These are phyloP conservation scores for Megaleporinus macrocephalus DNA, from an alignment of 2,113 vertebrate species.

Conservation along the genomic window DNA sequence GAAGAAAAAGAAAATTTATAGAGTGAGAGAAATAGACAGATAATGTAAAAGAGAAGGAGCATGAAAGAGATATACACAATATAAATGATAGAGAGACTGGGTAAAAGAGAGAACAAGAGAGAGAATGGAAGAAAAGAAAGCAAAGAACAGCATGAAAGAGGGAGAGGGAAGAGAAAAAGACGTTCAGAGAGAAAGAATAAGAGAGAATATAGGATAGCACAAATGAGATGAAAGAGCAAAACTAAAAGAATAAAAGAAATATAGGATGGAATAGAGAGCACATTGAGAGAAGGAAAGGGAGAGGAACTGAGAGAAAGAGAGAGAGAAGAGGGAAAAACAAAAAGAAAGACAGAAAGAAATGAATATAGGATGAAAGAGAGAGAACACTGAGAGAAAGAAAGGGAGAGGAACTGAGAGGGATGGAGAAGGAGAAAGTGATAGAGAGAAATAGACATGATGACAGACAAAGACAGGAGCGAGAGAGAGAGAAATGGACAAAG, in stretches of 20 bases:
- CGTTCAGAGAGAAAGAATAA: conserved; percentile 30
- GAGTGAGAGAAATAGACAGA: not conserved
- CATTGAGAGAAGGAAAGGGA: no score
- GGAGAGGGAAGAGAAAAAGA: not conserved
- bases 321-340: not conserved
- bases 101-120: conserved; percentile 35
- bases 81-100: conserved; percentile 34
- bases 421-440: not conserved
- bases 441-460: no score
- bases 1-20: no score
- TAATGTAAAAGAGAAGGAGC: no score
- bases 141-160: no score
- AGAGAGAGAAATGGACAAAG: not conserved
- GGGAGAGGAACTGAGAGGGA: no score
- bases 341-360: conserved; percentile 5
- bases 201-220: conserved; percentile 63
- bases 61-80: conserved; percentile 62
- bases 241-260: no score
- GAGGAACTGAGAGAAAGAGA: no score
- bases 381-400: not conserved
- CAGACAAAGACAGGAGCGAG: no score
- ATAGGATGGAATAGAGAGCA: no score
- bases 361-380: no score
- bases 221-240: no score
- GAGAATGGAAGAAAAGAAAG: conserved; percentile 29